Evolutionary conservation across 1,140 invertebrate genomes (phyloP).

Genomic region (Aphidius ervi): DNA sequence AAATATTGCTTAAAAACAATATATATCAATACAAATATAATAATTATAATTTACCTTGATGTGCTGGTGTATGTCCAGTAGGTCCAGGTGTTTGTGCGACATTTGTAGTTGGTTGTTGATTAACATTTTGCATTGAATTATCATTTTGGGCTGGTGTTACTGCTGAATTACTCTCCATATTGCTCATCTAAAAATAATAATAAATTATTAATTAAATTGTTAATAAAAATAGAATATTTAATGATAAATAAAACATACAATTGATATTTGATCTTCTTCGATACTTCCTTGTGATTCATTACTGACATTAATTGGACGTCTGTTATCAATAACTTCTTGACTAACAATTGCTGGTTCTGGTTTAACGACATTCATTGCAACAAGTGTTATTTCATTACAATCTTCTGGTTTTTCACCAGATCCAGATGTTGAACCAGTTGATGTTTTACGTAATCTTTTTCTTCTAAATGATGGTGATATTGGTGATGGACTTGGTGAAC

Average conservation of each 20-base stretch:
- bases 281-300: slow-evolving; percentile 53
- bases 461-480: slow-evolving; percentile 49
- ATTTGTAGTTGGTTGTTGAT: slow-evolving; percentile 41
- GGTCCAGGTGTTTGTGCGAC: slow-evolving; percentile 40
- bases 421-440: slow-evolving; percentile 61
- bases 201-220: slow-evolving; percentile 18
- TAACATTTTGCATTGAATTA: slow-evolving; percentile 44
- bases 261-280: slow-evolving; percentile 51
- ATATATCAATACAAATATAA: no score
- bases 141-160: slow-evolving; percentile 45
- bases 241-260: slow-evolving; percentile 33
- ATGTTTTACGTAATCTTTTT: slow-evolving; percentile 69
- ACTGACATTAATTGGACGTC: slow-evolving; percentile 41
- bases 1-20: no score
- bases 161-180: slow-evolving; percentile 46
- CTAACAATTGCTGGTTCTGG: slow-evolving; percentile 47
- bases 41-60: slow-evolving; percentile 42
- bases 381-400: slow-evolving; percentile 51
- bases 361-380: slow-evolving; percentile 53
- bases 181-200: slow-evolving; percentile 41
- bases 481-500: slow-evolving; percentile 46
- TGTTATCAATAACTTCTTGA: slow-evolving; percentile 40
- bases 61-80: slow-evolving; percentile 39
- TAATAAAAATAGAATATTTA: no score
- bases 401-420: slow-evolving; percentile 58